phyloP scores from a whole-genome alignment of 2,113 vertebrate species.

The Ceyx melanurus region DNA sequence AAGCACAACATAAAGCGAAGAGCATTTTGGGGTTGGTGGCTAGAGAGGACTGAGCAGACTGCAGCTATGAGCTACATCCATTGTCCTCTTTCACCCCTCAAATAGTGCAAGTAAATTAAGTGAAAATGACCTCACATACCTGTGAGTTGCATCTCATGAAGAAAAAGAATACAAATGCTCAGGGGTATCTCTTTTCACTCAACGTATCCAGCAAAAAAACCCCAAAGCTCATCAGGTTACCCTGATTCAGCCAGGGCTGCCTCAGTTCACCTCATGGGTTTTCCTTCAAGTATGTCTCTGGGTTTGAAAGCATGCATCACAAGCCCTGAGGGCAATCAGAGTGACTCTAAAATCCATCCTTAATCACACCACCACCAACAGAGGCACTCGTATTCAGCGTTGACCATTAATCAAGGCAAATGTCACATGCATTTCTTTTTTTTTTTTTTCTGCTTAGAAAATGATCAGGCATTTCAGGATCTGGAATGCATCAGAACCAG shows the following conservation, averaged over 20 bases:
- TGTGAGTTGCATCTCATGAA: neutral
- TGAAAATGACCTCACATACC: neutral
- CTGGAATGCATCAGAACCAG: neutral
- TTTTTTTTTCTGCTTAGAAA: neutral
- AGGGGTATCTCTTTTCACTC: neutral
- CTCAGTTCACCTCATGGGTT: neutral
- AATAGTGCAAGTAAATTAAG: neutral
- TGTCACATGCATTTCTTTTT: neutral
- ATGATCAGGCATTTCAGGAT: neutral
- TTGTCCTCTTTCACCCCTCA: neutral
- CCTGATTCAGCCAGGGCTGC: neutral
- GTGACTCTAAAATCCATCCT: neutral
- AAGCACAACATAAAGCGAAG: neutral
- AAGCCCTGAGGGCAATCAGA: neutral
- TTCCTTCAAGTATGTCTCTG: neutral
- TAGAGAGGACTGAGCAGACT: neutral
- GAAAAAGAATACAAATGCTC: neutral
- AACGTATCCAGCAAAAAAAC: neutral
- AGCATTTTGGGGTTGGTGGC: neutral
- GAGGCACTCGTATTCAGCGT: fast-evolving
- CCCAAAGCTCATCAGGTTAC: neutral
- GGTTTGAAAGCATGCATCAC: neutral
- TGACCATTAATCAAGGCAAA: neutral
- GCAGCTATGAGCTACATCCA: neutral
- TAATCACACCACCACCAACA: neutral